Base-by-base conservation (phyloP, 2,113 vertebrate species). In the Hymenochirus boettgeri region DNA sequence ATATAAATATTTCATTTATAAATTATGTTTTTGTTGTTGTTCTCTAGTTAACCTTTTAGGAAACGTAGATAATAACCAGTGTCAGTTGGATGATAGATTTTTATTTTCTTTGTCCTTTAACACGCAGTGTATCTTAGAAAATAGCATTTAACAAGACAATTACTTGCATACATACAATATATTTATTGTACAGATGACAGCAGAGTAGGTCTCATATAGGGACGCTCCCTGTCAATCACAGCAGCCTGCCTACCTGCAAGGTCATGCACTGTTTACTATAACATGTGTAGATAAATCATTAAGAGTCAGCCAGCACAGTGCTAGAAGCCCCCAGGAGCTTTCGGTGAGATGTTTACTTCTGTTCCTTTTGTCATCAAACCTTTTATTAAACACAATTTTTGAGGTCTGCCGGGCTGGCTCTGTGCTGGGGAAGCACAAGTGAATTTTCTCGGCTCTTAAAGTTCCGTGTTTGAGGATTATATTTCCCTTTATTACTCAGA, bases 341-440 rank as follows among this genome's bases (percentile, higher is more conserved):
- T 52, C 27, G 26, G 13, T 37, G 35, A 48, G 37, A 35, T n/a
- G 12, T 47, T 24, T 25, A 26, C 57, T 31, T 54, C 4, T 22
- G 19, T 54, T n/a, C 11, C 21, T 55, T 3, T 12, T 27, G 18
- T 47, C 55, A 31, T 35, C n/a, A 24, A 59, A 13, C 48, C 53
- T 25, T 12, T 61, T 63, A 39, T 26, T 24, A 19, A 24, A 18
- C 26, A 35, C 45, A n/a, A 2, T 55, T 51, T 13, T 1, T 33
- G 17, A 13, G 31, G 8, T 21, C 52, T 22, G 45, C 4, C 31
- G 0, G n/a, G n/a, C n/a, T 17, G 8, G 7, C 19, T 59, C 26
- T 11, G 0, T 22, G 1, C 63, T 57, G 17, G 55, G 64, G 33
- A 56, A 52, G 56, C 22, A 18, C 31, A 59, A 67, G 51, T 67